Base-by-base conservation (phyloP, 1,140 invertebrate species). In the Daktulosphaira vitifoliae region DNA sequence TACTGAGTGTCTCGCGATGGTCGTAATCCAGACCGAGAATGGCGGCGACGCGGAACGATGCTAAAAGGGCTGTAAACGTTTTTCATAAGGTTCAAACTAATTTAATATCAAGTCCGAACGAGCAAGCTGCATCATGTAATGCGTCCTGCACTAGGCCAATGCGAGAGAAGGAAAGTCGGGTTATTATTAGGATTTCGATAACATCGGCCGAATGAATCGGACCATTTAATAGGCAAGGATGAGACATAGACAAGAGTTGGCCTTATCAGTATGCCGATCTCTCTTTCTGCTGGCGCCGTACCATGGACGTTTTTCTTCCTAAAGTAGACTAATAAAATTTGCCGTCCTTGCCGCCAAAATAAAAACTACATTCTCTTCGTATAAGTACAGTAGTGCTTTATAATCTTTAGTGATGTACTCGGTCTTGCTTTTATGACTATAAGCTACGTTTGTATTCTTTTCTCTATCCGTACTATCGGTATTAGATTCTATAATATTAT, bases 251-350 rank as follows among this genome's bases (percentile, higher is more conserved):
- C 29, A 11, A 33, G 29, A 33, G 11, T 25, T 29, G 13, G 9
- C n/a, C 26, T 62, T 62, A 62, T 62, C 56, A 62, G 56, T 62
- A 62, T 62, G 42, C 56, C 39, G 46, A 62, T 62, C 56, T 62
- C 25, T 62, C 26, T 25, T 62, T 48, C 56, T 16, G 42, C 6
- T 25, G 56, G 56, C 56, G 56, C 56, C 56, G 56, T 59, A 29
- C 26, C n/a, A 16, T 1, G 16, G 18, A 62, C 25, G 53, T 59
- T 59, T 46, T 29, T 16, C 11, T 13, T 23, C 42, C 9, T 6
- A n/a, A 29, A 26, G 15, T 39, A 62, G 56, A 62, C 56, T 25
- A 33, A 62, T 62, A 62, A 62, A 62, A 62, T 15, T 33, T 29
- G 25, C 26, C 56, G 7, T 13, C 20, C 6, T 22, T 39, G 15